Percentiles rank a stretch among this genome's conserved stretches.
Conservation (phyloP, 2,797 vertebrate species). For the Microctenopoma steveboyesi region DNA sequence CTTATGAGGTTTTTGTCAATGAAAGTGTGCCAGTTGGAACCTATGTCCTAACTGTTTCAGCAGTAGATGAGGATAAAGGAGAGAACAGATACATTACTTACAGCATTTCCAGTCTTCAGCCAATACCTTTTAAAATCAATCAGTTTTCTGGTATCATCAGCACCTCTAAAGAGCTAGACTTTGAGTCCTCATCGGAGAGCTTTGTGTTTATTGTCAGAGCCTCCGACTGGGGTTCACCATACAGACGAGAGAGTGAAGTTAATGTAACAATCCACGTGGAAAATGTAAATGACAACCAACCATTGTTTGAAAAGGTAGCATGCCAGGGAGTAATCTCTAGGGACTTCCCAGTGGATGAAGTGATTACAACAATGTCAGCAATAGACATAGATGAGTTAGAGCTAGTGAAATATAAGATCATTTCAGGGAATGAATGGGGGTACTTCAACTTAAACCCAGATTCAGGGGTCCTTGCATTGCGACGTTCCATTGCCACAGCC, state of each 20-base stretch:
- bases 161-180: constrained; percentile 92
- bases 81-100: constrained; percentile 99
- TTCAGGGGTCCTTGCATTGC: constrained; percentile 92
- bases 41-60: constrained; percentile 86
- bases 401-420: constrained; percentile 96
- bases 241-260: constrained; percentile 95
- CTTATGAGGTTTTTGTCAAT: constrained; percentile 91
- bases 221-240: constrained; percentile 98
- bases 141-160: constrained; percentile 95
- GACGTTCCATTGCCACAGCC: constrained; percentile 85
- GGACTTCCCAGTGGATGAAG: constrained; percentile 90
- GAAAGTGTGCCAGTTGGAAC: constrained; percentile 91
- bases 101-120: constrained; percentile 90
- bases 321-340: constrained; percentile 93
- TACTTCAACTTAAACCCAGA: constrained; percentile 95
- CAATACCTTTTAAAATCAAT: constrained; percentile 92
- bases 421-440: constrained; percentile 93
- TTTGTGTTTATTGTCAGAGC: constrained; percentile 93
- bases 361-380: constrained; percentile 95
- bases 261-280: constrained; percentile 92
- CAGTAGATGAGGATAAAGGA: constrained; percentile 90
- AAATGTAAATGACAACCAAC: constrained; percentile 96
- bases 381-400: constrained; percentile 96
- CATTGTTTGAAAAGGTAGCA: constrained; percentile 94
- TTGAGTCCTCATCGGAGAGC: constrained; percentile 92